These are phyloP conservation scores for Amiota mariae DNA, from an alignment of 2,888 invertebrate species.

Conservation along the genomic window DNA sequence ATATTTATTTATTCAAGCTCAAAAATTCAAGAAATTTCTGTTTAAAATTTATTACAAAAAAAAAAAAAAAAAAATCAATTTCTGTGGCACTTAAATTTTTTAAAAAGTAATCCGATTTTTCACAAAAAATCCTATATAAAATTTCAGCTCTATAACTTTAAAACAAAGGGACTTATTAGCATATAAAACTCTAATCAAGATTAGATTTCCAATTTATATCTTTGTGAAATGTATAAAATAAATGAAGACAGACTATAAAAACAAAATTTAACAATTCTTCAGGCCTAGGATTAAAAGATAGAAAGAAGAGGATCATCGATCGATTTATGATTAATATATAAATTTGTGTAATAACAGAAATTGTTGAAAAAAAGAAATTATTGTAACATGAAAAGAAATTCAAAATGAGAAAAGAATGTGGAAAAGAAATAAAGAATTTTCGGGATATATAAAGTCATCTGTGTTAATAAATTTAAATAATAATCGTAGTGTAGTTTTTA, in stretches of 20 bases:
- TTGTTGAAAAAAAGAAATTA: constrained; percentile 38
- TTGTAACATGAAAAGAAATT: constrained; percentile 32
- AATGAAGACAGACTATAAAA: not conserved
- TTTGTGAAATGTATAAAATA: not conserved
- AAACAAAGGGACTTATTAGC: too few species aligned
- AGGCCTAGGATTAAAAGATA: too few species aligned
- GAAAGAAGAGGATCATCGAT: not conserved
- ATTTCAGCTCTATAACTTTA: too few species aligned
- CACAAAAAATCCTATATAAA: too few species aligned
- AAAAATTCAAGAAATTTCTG: too few species aligned
- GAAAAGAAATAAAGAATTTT: constrained; percentile 55
- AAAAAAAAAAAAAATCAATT: too few species aligned
- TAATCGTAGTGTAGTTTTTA: constrained; percentile 53
- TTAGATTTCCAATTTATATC: not conserved
- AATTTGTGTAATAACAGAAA: constrained; percentile 47
- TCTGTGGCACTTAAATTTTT: too few species aligned
- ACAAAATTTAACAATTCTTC: not conserved
- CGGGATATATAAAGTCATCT: constrained; percentile 72
- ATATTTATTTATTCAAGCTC: too few species aligned
- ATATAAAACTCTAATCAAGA: too few species aligned
- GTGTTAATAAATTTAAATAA: constrained; percentile 72
- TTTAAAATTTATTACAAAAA: too few species aligned
- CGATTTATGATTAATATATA: constrained; percentile 42
- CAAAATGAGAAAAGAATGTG: constrained; percentile 29
- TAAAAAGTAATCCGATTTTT: too few species aligned